Base-by-base conservation (phyloP, 2,797 vertebrate genomes). In the Aulostomus chinensis region DNA sequence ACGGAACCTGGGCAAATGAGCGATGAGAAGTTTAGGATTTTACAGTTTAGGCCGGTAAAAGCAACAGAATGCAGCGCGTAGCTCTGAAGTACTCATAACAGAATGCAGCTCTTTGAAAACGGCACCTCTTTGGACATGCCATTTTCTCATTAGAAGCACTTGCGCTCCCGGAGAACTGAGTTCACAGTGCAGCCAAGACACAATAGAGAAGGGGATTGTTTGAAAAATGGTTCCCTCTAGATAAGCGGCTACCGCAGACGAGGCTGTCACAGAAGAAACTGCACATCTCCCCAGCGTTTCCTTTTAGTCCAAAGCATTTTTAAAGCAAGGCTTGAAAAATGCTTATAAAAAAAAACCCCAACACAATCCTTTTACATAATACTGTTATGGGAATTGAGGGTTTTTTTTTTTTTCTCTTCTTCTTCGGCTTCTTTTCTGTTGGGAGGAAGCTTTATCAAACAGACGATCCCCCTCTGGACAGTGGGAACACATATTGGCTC, bases 381-480 rank as follows among this genome's bases (percentile, higher is more conserved):
- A 47, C 58, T 9, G 22, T 59, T 68, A 50, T 52, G 71, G 60
- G 69, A 72, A 46, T 66, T 58, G 12, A n/a, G 8, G 8, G 16
- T 41, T 17, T 32, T 35, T 63, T 47, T 40, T 10, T 16, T 17
- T 34, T 34, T 9, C 63, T 46, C 52, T 30, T 56, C 43, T 66
- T 46, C 52, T 30, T 56, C 43, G 36, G 47, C 28, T 58, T 70
- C 37, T 47, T 62, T 72, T 56, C 62, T 67, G 14, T 47, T 55
- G 53, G 55, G 52, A 68, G 33, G 64, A 74, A 52, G 70, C 60
- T 70, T 78, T 53, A 66, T 74, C 68, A 80, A 81, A 78, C 67
- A 75, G 53, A 73, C 63, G 50, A 61, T 52, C 60, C 79, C 60
- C 51, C 50, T 30, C 58, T 36, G 64, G 54, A 76, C 20, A 25